These are phyloP conservation scores for Abscondita cerata DNA, from an alignment of 2,888 invertebrate genomes.

Conservation along the genomic window DNA sequence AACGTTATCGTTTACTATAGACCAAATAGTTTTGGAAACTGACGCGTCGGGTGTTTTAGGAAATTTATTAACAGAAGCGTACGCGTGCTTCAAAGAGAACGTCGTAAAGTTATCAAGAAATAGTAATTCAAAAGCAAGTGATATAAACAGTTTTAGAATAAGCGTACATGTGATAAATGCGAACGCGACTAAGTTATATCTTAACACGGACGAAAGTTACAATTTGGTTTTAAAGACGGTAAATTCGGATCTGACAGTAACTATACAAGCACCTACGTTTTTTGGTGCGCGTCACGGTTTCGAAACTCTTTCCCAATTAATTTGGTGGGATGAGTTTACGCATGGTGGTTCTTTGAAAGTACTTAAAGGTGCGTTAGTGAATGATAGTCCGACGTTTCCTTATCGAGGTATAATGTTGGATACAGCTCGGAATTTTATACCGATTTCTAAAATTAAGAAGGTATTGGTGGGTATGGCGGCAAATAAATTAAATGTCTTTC, in stretches of 20 bases:
- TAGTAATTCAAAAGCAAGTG: slow-evolving; percentile 45
- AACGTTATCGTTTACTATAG: slow-evolving; percentile 66
- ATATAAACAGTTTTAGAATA: slow-evolving; percentile 56
- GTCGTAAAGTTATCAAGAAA: slow-evolving; percentile 45
- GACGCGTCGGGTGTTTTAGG: slow-evolving; percentile 57
- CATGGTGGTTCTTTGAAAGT: slow-evolving; percentile 68
- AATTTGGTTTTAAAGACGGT: slow-evolving; percentile 65
- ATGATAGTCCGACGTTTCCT: slow-evolving; percentile 79
- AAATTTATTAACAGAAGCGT: slow-evolving; percentile 61
- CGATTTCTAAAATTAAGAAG: slow-evolving; percentile 72
- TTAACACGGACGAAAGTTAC: slow-evolving; percentile 80
- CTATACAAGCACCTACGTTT: slow-evolving; percentile 71
- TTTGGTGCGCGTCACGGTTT: slow-evolving; percentile 81
- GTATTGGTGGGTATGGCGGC: slow-evolving; percentile 89
- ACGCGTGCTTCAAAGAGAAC: slow-evolving; percentile 59
- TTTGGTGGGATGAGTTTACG: slow-evolving; percentile 75
- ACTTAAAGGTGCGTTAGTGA: slow-evolving; percentile 70
- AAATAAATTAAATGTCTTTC: slow-evolving; percentile 90
- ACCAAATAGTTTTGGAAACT: slow-evolving; percentile 62
- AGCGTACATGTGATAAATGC: slow-evolving; percentile 62
- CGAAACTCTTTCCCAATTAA: slow-evolving; percentile 80
- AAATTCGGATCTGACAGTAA: slow-evolving; percentile 62
- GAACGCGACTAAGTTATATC: slow-evolving; percentile 63
- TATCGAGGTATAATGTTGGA: slow-evolving; percentile 91
- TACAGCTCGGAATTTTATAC: slow-evolving; percentile 89